Conservation (phyloP, 2,888 invertebrate species). For the Synanthedon andrenaeformis region DNA sequence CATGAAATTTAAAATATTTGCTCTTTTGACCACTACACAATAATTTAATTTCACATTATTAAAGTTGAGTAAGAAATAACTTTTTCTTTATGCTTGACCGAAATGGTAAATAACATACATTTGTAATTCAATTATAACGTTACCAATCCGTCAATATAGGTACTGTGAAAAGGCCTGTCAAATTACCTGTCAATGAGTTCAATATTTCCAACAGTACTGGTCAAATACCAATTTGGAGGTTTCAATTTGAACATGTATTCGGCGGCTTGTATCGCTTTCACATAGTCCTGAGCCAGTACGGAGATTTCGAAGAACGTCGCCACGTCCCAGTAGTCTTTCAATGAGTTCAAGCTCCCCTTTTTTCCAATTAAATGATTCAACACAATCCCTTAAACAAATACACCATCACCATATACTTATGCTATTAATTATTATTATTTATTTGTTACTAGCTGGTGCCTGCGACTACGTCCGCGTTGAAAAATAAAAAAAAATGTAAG, state of each 20-base stretch:
- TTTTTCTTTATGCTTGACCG: no score
- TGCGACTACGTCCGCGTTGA: no score
- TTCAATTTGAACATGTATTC: slow-evolving; percentile 93
- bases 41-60: no score
- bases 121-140: no score
- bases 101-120: no score
- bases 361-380: slow-evolving; percentile 97
- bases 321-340: slow-evolving; percentile 99
- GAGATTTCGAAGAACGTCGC: slow-evolving; percentile 99
- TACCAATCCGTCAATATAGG: no score
- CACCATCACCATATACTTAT: neutral
- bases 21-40: no score
- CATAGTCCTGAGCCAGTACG: slow-evolving; percentile 95
- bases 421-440: neutral
- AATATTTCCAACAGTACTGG: slow-evolving; percentile 97
- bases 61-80: no score
- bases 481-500: no score
- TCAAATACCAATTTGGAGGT: slow-evolving; percentile 94
- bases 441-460: no score
- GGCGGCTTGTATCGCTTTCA: slow-evolving; percentile 96
- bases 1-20: no score
- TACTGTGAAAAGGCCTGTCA: neutral
- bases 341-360: slow-evolving; percentile 92
- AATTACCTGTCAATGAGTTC: slow-evolving; percentile 82
- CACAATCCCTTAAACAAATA: slow-evolving; percentile 78